Evolutionary conservation across 2,888 invertebrate genomes (phyloP), one percentile per base, ranked within the genome.

Genomic region (Metellina segmentata): DNA sequence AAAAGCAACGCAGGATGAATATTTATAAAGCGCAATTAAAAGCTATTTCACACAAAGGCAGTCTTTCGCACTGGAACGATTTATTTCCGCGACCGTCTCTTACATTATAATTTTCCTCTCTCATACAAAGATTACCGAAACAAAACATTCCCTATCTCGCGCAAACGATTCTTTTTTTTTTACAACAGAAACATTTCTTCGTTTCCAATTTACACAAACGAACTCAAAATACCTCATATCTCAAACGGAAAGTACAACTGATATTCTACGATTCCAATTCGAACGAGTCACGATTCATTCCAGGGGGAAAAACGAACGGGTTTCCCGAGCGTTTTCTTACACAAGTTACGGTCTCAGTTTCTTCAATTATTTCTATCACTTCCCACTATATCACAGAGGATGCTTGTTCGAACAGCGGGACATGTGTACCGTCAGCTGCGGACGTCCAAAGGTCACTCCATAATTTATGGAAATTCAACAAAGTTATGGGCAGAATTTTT

Each of bases 211-310:
- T 53, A 61, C 79, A 79, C 61, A 79, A 79, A 79, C 61, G 79
- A 79, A 79, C 53, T 1, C 53, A 61, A 79, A 79, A 79, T 79
- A 61, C 79, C 79, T 34, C 79, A 79, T 82, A 71, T 71, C 51
- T 82, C 81, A 82, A 8, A 11, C 20, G 34, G 34, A 70, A 70
- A 51, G 49, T n/a, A 49, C 81, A 49, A 20, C 83, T 83, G 52
- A 52, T 52, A 72, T 52, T 11, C 9, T 34, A 4, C 61, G 13
- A 61, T 61, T 61, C 75, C 75, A 19, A 51, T 51, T 52, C 51
- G 52, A 52, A 16, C 51, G 6, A 19, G 78, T 78, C 78, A 78
- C 78, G 78, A 78, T 51, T 52, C 48, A 6, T 48, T 34, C 75
- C 6, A 52, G n/a, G 19, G 16, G 72, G n/a, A 48, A 77, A n/a